A percentile compares a stretch with the other conserved stretches of the same genome.
Evolutionary conservation across 2,113 vertebrate species (phyloP).

Genomic region (Danionella cerebrum): DNA sequence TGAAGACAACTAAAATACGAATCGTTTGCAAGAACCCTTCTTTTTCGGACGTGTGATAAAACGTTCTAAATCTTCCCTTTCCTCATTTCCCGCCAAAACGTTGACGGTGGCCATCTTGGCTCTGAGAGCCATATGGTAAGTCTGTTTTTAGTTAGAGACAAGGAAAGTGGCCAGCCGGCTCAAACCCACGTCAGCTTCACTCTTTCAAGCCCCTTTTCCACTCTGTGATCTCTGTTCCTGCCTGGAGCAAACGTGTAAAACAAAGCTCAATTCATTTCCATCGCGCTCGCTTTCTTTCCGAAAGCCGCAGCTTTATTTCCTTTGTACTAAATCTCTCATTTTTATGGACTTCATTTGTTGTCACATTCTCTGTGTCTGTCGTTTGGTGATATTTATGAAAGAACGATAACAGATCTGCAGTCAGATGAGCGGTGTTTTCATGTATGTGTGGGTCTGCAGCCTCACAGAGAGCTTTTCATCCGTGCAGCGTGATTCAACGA

Average conservation of each 20-base stretch:
- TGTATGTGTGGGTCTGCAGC: constrained; percentile 19
- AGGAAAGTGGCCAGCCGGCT: constrained; percentile 19
- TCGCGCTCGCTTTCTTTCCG: neutral
- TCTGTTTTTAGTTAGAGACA: constrained; percentile 33
- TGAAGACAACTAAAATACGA: too few relatives aligned
- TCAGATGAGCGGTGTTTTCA: neutral
- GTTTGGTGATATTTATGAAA: constrained; percentile 5
- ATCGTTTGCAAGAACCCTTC: too few relatives aligned
- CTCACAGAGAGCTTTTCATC: constrained; percentile 19
- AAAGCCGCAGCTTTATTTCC: neutral
- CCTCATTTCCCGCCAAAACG: neutral
- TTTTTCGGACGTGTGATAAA: too few relatives aligned
- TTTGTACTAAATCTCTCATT: neutral
- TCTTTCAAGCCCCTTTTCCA: constrained; percentile 28
- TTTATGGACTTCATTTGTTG: constrained; percentile 1
- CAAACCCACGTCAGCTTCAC: constrained; percentile 25
- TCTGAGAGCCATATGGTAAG: neutral
- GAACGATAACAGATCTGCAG: constrained; percentile 26
- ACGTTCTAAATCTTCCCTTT: neutral
- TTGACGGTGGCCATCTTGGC: neutral
- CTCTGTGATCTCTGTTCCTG: neutral
- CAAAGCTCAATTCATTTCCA: constrained; percentile 28
- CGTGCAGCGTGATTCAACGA: constrained; percentile 8
- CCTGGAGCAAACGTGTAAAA: neutral
- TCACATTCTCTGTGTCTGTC: neutral